Conservation (phyloP, 2,888 invertebrate genomes). For the Caenorhabditis zanzibari region DNA sequence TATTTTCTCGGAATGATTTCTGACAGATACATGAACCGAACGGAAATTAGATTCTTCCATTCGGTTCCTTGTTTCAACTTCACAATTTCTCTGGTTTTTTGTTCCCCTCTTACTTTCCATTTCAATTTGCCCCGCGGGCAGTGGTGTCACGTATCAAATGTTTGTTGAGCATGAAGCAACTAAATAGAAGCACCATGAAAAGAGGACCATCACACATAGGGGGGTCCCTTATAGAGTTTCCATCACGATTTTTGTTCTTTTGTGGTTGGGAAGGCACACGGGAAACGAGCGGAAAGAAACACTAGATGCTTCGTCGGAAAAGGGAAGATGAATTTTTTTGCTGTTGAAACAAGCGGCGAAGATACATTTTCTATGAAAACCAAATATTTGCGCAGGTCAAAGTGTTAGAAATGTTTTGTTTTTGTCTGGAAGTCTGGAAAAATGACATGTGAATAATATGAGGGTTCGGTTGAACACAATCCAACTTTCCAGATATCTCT, state of each 20-base stretch:
- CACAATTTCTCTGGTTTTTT: background rate
- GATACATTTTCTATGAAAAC: constrained; percentile 10
- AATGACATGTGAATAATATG: too few relatives aligned
- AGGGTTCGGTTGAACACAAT: too few relatives aligned
- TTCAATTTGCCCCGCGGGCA: constrained; percentile 26
- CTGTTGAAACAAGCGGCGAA: background rate
- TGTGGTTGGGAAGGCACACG: background rate
- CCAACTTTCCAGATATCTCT: constrained; percentile 75
- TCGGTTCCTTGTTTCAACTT: constrained; percentile 52
- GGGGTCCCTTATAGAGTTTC: constrained; percentile 15
- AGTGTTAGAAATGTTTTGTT: constrained; percentile 38
- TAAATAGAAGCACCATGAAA: constrained; percentile 9
- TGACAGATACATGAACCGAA: constrained; percentile 28
- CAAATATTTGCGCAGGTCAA: constrained; percentile 49
- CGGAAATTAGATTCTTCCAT: constrained; percentile 53
- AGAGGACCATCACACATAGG: constrained; percentile 29
- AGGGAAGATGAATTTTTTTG: background rate
- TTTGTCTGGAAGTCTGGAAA: constrained; percentile 4
- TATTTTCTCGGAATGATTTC: constrained; percentile 39
- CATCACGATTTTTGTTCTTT: constrained; percentile 54
- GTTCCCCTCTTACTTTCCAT: constrained; percentile 9
- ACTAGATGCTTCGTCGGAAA: constrained; percentile 27
- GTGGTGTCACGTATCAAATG: constrained; percentile 58
- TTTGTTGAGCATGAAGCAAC: constrained; percentile 47
- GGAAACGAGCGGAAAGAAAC: constrained; percentile 39